phyloP scores from a whole-genome alignment of 2,888 invertebrate genomes.

The Mesopsocus fuscifrons region DNA sequence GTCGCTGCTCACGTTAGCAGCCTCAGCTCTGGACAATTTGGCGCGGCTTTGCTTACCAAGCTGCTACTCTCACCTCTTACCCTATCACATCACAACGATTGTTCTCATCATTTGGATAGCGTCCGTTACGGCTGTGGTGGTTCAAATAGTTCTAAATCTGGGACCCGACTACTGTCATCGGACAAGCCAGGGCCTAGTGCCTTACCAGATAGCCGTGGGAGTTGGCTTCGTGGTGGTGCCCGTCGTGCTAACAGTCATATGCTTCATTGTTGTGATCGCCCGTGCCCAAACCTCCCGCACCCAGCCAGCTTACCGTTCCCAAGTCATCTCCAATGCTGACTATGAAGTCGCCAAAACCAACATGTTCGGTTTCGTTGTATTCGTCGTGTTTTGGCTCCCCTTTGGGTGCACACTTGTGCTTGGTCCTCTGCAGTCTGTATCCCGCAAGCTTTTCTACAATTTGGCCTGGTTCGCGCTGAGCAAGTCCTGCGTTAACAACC shows the following conservation, averaged over 20 bases:
- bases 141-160: constrained; percentile 38
- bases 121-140: constrained; percentile 32
- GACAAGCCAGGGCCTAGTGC: constrained; percentile 26
- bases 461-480: constrained; percentile 48
- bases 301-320: constrained; percentile 39
- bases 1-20: constrained; percentile 38
- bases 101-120: constrained; percentile 36
- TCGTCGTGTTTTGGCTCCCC: constrained; percentile 43
- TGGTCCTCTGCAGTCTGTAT: constrained; percentile 30
- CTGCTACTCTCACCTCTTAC: constrained; percentile 31
- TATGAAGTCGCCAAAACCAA: constrained; percentile 40
- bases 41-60: constrained; percentile 36
- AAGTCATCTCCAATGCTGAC: constrained; percentile 40
- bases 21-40: constrained; percentile 46
- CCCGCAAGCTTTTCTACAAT: constrained; percentile 39
- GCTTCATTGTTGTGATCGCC: constrained; percentile 30
- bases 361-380: constrained; percentile 40
- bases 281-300: constrained; percentile 32
- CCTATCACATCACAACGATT: constrained; percentile 30
- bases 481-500: constrained; percentile 46
- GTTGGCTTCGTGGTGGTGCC: constrained; percentile 39
- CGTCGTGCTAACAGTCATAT: constrained; percentile 31
- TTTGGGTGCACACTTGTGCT: constrained; percentile 39
- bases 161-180: constrained; percentile 47
- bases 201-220: constrained; percentile 35